Evolutionary conservation across 1,140 invertebrate genomes (phyloP).

Genomic region (Euglossa dilemma): DNA sequence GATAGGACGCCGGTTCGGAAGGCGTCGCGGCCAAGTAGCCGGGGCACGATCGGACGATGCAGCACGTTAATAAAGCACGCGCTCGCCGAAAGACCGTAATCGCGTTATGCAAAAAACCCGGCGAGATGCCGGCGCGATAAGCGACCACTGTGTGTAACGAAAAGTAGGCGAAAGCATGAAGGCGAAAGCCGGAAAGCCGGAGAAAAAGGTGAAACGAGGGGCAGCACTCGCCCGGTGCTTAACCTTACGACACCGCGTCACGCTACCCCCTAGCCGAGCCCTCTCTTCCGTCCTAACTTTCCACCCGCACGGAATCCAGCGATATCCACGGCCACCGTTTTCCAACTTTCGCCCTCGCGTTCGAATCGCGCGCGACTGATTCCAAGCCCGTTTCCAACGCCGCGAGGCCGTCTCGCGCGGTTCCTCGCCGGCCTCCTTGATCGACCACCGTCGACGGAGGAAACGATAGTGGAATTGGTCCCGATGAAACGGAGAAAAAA

Average conservation of each 20-base stretch:
- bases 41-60: slow-evolving; percentile 28
- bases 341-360: slow-evolving; percentile 24
- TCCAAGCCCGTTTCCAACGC: not conserved
- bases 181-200: slow-evolving; percentile 13
- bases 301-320: slow-evolving; percentile 58
- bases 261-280: slow-evolving; percentile 45
- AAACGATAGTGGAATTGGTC: not conserved
- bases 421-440: too few species aligned
- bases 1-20: slow-evolving; percentile 32
- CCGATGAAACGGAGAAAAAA: not conserved
- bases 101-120: slow-evolving; percentile 50
- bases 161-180: slow-evolving; percentile 53
- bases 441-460: slow-evolving; percentile 1
- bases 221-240: slow-evolving; percentile 46
- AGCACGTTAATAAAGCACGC: slow-evolving; percentile 47
- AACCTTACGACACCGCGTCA: slow-evolving; percentile 67
- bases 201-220: not conserved
- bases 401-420: not conserved
- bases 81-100: slow-evolving; percentile 46
- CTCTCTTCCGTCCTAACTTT: slow-evolving; percentile 45
- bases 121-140: slow-evolving; percentile 45
- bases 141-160: slow-evolving; percentile 37
- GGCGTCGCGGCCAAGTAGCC: slow-evolving; percentile 35
- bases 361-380: slow-evolving; percentile 21
- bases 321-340: slow-evolving; percentile 55